Percentiles rank a stretch among this genome's conserved stretches.
phyloP scores from a whole-genome alignment of 2,113 vertebrate species.

The Charina bottae region DNA sequence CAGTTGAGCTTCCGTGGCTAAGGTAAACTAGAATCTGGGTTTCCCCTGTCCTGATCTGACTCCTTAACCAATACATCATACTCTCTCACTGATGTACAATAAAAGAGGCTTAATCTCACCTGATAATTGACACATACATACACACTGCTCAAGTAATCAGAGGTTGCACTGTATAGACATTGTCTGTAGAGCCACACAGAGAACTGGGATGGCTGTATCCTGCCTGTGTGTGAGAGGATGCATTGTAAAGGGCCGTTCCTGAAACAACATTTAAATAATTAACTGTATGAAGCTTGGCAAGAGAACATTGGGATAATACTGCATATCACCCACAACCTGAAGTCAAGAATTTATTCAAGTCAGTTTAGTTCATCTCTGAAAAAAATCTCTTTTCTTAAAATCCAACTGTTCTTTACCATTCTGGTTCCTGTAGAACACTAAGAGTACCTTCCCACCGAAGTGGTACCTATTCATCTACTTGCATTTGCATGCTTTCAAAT shows the following conservation, averaged over 20 bases:
- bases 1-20: background rate
- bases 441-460: too few species aligned
- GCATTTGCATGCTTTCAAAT: too few species aligned
- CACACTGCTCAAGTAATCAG: background rate
- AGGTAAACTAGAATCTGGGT: background rate
- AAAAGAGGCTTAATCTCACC: background rate
- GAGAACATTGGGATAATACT: background rate
- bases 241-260: background rate
- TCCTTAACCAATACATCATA: background rate
- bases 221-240: background rate
- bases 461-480: too few species aligned
- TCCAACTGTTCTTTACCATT: background rate
- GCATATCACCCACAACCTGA: background rate
- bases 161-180: background rate
- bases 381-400: background rate
- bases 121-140: background rate
- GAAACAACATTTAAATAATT: background rate
- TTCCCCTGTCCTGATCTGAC: background rate
- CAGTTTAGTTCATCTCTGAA: background rate
- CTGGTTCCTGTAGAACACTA: background rate
- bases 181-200: background rate
- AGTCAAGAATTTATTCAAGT: background rate
- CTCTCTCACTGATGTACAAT: background rate
- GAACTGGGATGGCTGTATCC: background rate
- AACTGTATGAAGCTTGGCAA: conserved; percentile 1